Base-by-base conservation (phyloP, 23 tunicate genomes). In the Diplosoma virens region DNA sequence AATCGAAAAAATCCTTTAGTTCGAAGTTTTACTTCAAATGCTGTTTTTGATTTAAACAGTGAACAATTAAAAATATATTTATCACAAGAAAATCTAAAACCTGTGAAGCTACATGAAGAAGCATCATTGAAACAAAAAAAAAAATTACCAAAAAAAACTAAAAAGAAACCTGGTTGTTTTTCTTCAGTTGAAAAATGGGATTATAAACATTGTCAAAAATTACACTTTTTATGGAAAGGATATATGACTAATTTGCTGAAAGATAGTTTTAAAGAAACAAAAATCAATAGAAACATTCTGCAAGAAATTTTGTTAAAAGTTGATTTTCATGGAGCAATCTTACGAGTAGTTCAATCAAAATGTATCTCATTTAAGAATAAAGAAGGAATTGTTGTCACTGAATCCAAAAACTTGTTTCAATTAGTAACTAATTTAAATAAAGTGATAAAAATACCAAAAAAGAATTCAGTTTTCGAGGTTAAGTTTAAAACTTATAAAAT, bases 301-400 rank as follows among this genome's bases (percentile, higher is more conserved):
- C 89, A 84, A 77, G 82, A 77, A 9, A 20, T 77, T 25, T 17
- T 84, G 32, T 36, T 84, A 26, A 84, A 84, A 58, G 89, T 78
- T 32, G 89, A 84, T 32, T 64, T 66, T 16, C 89, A 84, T 59
- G 89, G 89, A 16, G 89, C 89, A 21, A 25, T 18, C 3, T 36
- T 84, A 56, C 31, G 16, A 25, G 82, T 84, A 2, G 81, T 48
- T 17, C 28, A 17, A 23, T 63, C 81, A 1, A 73, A 48, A 17
- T 76, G 82, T 35, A 58, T 54, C 31, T 14, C 56, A 34, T 16
- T 65, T 27, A 32, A 34, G 17, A 60, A 73, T 24, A 35, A 54
- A 26, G 11, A 30, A 24, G 89, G 89, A 37, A 84, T 81, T 28
- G 78, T 84, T 6, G 33, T 84, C 20, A 73, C 80, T 25, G 89